Base-by-base conservation (phyloP, 1,140 invertebrate species). In the Phenacoccus solenopsis region DNA sequence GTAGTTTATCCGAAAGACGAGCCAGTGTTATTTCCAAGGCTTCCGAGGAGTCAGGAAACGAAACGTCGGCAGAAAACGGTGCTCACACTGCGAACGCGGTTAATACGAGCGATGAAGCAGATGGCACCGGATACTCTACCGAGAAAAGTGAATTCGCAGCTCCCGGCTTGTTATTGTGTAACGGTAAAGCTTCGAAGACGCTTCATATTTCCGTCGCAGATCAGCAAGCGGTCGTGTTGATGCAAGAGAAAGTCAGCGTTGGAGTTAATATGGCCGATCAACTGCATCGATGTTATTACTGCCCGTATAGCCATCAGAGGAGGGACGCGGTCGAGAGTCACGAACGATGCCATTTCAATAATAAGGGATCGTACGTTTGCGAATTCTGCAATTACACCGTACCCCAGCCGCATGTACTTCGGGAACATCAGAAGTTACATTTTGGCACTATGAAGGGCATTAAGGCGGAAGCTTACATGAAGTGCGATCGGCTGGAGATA, bases 371-470 rank as follows among this genome's bases (percentile, higher is more conserved):
- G 77, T 82, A 88, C 76, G 80, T 85, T 73, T 94, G 91, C 79
- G 85, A 86, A n/a, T 87, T 89, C 76, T 94, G 91, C 79, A 88
- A 92, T 79, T 90, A 90, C 77, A 87, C 87, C 22, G 89, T 88
- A 1, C 84, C 87, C 0, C 89, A 91, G 75, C 84, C 84, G 12
- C 87, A 91, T 76, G 88, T 90, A 70, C 77, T 91, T 7, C 80
- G 85, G n/a, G 90, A 93, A 70, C 90, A 93, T 78, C 82, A 87
- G 25, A 90, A 89, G 78, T 79, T 90, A 25, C 91, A 93, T 78
- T 92, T 93, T 76, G 82, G 81, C 73, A 79, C 80, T 72, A 80
- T 80, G 30, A 84, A 85, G 75, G 78, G 81, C 68, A 78, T 84
- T 16, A 83, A 80, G 70, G 83, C 87, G 3, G 87, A 87, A 20